Conservation (phyloP, 2,797 vertebrate species). For the Esox masquinongy region DNA sequence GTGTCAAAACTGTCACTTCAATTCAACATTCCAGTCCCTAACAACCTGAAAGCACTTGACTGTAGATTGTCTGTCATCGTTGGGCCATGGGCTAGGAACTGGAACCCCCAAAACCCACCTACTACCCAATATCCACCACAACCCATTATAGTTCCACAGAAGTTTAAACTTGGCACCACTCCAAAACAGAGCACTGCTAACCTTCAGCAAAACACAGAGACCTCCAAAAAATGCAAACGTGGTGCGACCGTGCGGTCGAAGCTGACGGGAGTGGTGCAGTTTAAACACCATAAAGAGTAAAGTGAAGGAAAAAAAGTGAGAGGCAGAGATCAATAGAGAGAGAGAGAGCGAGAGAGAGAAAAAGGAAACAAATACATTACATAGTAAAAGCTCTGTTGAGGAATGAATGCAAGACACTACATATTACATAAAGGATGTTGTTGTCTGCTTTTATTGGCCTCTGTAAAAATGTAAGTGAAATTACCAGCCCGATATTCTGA, state of each 20-base stretch:
- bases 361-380: conserved; percentile 46
- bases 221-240: conserved; percentile 72
- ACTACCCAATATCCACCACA: conserved; percentile 45
- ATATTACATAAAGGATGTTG: conserved; percentile 51
- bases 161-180: conserved; percentile 58
- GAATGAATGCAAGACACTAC: conserved; percentile 63
- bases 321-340: no score
- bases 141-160: conserved; percentile 54
- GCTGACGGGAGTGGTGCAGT: conserved; percentile 37
- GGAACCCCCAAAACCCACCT: conserved; percentile 56
- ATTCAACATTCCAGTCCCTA: conserved; percentile 56
- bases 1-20: conserved; percentile 31
- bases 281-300: conserved; percentile 28
- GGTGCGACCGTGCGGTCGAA: conserved; percentile 46
- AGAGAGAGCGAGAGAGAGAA: conserved; percentile 28
- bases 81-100: conserved; percentile 53
- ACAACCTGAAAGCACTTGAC: conserved; percentile 70
- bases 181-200: conserved; percentile 63
- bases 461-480: conserved; percentile 52
- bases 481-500: conserved; percentile 46
- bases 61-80: conserved; percentile 54
- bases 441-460: conserved; percentile 45
- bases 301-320: conserved; percentile 33
- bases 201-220: conserved; percentile 72
- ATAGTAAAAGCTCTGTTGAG: conserved; percentile 52